Evolutionary conservation across 1,140 invertebrate genomes (phyloP).

Genomic region (Ectropis grisescens): DNA sequence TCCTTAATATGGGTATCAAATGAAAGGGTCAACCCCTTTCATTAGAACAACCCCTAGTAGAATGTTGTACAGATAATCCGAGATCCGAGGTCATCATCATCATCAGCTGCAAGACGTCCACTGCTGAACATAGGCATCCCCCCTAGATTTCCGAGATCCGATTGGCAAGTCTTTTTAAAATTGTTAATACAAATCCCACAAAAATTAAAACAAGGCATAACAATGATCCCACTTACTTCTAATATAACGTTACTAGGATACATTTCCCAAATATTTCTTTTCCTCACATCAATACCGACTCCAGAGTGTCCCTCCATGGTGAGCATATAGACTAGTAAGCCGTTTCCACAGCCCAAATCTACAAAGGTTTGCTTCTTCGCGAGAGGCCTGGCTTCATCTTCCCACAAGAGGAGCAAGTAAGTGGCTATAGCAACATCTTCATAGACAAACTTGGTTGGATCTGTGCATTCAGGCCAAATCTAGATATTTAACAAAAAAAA

Average conservation of each 20-base stretch:
- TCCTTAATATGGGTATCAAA: too few relatives aligned
- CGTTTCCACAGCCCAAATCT: constrained; percentile 97
- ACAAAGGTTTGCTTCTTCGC: constrained; percentile 80
- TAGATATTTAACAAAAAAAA: constrained; percentile 59
- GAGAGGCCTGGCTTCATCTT: constrained; percentile 53
- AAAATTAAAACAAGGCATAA: too few relatives aligned
- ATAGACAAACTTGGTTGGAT: constrained; percentile 95
- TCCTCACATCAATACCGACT: constrained; percentile 90
- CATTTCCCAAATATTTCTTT: constrained; percentile 91
- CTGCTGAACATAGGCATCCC: too few relatives aligned
- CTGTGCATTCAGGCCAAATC: constrained; percentile 92
- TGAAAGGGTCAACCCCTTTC: too few relatives aligned
- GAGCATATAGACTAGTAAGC: constrained; percentile 91
- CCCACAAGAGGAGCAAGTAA: constrained; percentile 89
- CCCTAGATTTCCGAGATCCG: too few relatives aligned
- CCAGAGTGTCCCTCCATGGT: constrained; percentile 88
- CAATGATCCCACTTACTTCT: constrained; percentile 30
- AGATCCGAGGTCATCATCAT: too few relatives aligned
- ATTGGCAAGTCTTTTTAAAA: too few relatives aligned
- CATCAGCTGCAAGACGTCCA: too few relatives aligned
- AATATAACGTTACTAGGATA: constrained; percentile 72
- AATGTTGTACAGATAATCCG: too few relatives aligned
- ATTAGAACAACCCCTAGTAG: too few relatives aligned
- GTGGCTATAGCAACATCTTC: constrained; percentile 96
- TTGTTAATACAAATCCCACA: too few relatives aligned